These are phyloP conservation scores for Mesorhabditis belari DNA, from an alignment of 2,888 invertebrate species.

Conservation along the genomic window DNA sequence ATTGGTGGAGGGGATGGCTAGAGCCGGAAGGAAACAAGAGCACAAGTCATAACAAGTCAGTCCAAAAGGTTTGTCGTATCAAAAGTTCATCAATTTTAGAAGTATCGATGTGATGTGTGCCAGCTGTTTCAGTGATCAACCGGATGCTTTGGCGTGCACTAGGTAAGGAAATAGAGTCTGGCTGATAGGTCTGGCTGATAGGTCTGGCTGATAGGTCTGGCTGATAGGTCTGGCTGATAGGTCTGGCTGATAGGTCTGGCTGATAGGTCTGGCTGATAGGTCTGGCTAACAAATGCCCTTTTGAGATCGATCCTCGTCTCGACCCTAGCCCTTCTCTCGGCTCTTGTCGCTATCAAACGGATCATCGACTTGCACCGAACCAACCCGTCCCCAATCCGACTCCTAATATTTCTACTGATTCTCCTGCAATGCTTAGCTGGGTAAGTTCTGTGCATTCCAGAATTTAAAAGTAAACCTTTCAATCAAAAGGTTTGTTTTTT, in stretches of 20 bases:
- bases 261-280: no score
- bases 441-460: slow-evolving; percentile 10
- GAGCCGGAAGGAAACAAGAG: neutral
- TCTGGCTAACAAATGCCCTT: no score
- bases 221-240: no score
- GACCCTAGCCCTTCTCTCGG: slow-evolving; percentile 18
- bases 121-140: neutral
- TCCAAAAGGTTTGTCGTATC: neutral
- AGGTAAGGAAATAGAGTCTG: neutral
- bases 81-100: neutral
- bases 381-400: slow-evolving; percentile 21
- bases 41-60: neutral
- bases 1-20: neutral
- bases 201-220: no score
- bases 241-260: no score
- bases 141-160: neutral
- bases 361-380: slow-evolving; percentile 23
- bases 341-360: slow-evolving; percentile 17
- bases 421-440: slow-evolving; percentile 31
- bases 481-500: neutral
- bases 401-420: slow-evolving; percentile 30
- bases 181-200: no score
- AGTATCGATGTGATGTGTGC: neutral
- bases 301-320: slow-evolving; percentile 13
- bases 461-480: neutral